These are phyloP conservation scores for Pseudonaja textilis DNA, from an alignment of 2,113 vertebrate species.

Conservation along the genomic window DNA sequence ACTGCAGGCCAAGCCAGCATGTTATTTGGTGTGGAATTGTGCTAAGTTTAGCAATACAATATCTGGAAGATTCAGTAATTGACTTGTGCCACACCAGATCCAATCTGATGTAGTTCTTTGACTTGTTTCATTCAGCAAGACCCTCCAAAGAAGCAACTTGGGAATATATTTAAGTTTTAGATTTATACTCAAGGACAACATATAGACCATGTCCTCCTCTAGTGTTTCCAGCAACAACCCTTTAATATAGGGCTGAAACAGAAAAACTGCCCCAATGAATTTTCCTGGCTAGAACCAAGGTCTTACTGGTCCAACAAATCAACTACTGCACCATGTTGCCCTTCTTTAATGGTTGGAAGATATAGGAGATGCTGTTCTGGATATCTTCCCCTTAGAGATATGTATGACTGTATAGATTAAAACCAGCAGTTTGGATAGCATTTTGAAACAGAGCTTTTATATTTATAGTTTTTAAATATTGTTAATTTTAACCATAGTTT, in stretches of 20 bases:
- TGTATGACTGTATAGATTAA: background rate
- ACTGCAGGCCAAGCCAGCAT: background rate
- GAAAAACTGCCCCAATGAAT: background rate
- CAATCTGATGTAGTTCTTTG: background rate
- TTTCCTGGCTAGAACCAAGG: background rate
- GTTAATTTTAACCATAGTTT: background rate
- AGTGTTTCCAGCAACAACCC: background rate
- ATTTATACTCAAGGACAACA: background rate
- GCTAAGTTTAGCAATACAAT: background rate
- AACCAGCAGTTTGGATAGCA: background rate
- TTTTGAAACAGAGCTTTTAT: background rate
- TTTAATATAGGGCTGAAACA: background rate
- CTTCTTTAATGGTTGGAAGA: background rate
- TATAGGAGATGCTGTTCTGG: background rate
- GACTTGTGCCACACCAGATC: background rate
- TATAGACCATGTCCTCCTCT: background rate
- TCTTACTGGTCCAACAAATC: background rate
- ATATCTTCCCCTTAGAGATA: background rate
- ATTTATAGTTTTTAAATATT: background rate
- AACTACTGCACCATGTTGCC: background rate
- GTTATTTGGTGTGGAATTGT: background rate
- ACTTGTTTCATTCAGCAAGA: background rate
- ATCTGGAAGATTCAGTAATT: background rate
- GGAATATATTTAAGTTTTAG: background rate
- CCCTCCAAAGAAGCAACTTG: background rate